Evolutionary conservation across 1,140 invertebrate species (phyloP).

Genomic region (Littorina saxatilis): DNA sequence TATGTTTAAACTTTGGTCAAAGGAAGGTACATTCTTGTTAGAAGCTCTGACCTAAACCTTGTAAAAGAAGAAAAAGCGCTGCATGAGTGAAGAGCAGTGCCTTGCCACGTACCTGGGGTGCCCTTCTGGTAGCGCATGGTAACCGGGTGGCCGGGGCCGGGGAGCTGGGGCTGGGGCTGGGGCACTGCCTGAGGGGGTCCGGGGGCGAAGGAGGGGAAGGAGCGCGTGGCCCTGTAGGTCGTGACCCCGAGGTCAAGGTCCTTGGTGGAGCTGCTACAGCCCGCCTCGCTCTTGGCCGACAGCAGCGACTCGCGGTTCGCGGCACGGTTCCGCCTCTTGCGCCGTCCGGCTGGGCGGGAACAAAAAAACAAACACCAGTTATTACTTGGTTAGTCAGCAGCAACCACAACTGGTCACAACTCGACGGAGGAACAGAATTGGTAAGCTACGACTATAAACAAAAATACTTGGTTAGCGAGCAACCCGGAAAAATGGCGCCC

Average conservation of each 20-base stretch:
- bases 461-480: too few species aligned
- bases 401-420: too few species aligned
- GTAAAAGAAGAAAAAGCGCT: too few species aligned
- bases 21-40: too few species aligned
- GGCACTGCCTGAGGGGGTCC: constrained; percentile 6
- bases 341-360: neutral
- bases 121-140: constrained; percentile 39
- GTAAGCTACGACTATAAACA: too few species aligned
- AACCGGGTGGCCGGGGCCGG: neutral
- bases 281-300: constrained; percentile 33
- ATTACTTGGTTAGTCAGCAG: too few species aligned
- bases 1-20: too few species aligned
- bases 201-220: constrained; percentile 32
- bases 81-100: too few species aligned
- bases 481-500: too few species aligned
- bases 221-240: constrained; percentile 36
- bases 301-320: constrained; percentile 29
- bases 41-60: too few species aligned
- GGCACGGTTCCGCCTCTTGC: constrained; percentile 16
- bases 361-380: neutral
- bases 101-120: constrained; percentile 23
- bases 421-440: too few species aligned
- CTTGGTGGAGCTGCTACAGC: constrained; percentile 33
- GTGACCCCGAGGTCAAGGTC: constrained; percentile 40
- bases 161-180: neutral